A percentile compares a stretch with the other conserved stretches of the same genome.
Evolutionary conservation across 2,888 invertebrate genomes (phyloP).

Genomic region (Drosophila kanekoi): DNA sequence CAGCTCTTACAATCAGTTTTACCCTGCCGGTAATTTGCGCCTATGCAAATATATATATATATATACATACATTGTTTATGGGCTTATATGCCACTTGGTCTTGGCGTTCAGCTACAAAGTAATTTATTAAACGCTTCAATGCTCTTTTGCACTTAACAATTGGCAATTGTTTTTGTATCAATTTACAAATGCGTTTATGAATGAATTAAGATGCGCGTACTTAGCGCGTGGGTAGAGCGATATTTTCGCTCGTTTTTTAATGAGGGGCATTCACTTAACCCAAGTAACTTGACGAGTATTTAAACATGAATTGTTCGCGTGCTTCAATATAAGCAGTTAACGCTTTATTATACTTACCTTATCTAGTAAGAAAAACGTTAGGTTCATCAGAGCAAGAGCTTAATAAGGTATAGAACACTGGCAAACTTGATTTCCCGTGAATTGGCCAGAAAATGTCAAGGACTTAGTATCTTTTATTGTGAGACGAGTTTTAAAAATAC

Average conservation of each 20-base stretch:
- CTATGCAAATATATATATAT: constrained; percentile 60
- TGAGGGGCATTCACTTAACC: constrained; percentile 63
- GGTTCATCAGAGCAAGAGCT: neutral
- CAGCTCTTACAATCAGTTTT: constrained; percentile 9
- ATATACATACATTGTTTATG: constrained; percentile 28
- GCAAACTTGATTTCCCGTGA: neutral
- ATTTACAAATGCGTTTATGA: constrained; percentile 46
- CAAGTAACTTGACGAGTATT: constrained; percentile 8
- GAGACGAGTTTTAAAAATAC: constrained; percentile 10
- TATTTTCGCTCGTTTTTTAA: constrained; percentile 16
- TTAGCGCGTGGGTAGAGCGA: constrained; percentile 1
- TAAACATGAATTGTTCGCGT: constrained; percentile 13
- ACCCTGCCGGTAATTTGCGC: constrained; percentile 38
- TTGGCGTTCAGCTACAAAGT: constrained; percentile 37
- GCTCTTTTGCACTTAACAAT: constrained; percentile 43
- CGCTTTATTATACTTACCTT: neutral
- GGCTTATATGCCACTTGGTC: constrained; percentile 25
- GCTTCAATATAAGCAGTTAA: neutral
- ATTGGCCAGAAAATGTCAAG: neutral
- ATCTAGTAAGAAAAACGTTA: neutral
- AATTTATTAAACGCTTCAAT: constrained; percentile 50
- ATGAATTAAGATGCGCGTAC: constrained; percentile 58
- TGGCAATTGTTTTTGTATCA: constrained; percentile 37
- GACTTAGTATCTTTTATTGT: constrained; percentile 7
- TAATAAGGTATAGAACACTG: neutral